Evolutionary conservation across 2,113 vertebrate species (phyloP).

Genomic region (Pachycephala philippinensis): DNA sequence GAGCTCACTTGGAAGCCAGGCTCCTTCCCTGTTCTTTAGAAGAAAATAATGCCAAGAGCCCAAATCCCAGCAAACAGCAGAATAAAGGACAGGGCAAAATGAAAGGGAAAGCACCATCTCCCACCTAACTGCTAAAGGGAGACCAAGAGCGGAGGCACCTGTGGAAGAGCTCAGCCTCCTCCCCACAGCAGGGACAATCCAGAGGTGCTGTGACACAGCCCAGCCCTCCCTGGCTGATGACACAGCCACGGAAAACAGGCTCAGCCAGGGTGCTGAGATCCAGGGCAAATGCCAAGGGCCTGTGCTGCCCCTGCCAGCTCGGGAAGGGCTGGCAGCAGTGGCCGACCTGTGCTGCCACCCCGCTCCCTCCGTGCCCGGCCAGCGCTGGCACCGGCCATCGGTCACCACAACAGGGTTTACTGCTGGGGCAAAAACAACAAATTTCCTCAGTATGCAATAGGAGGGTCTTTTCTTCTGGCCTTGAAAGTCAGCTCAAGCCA

Average conservation of each 20-base stretch:
- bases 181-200: no score
- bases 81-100: not conserved
- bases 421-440: not conserved
- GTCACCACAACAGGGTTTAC: not conserved
- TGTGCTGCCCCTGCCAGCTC: not conserved
- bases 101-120: not conserved
- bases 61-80: not conserved
- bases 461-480: not conserved
- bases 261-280: not conserved
- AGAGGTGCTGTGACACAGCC: not conserved
- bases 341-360: not conserved
- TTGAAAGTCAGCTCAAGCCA: not conserved
- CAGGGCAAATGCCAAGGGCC: not conserved
- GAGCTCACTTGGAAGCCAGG: not conserved
- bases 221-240: fast-evolving
- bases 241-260: not conserved
- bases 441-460: not conserved
- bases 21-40: not conserved
- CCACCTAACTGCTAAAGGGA: fast-evolving
- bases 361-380: not conserved
- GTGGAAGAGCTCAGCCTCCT: not conserved
- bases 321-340: fast-evolving
- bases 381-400: fast-evolving
- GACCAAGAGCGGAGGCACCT: not conserved
- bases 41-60: not conserved